These are phyloP conservation scores for Glaucopsyche alexis DNA, from an alignment of 2,888 invertebrate genomes.

Conservation along the genomic window DNA sequence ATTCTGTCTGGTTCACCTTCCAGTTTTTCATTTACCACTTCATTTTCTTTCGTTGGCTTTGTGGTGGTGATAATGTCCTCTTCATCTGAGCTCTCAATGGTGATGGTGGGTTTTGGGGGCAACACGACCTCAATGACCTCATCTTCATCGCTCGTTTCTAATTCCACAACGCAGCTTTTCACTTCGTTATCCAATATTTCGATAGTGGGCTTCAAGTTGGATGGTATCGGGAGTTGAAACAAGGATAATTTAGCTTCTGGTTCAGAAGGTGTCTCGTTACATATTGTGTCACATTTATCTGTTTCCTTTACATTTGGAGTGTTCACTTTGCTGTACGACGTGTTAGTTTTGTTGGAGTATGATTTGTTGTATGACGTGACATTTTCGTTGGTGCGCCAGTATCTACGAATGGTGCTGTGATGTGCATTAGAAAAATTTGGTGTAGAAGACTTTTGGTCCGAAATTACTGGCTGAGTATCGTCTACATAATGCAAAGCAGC, in stretches of 20 bases:
- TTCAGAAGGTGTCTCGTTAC: conserved; percentile 47
- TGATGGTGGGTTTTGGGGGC: conserved; percentile 69
- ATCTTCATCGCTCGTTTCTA: conserved; percentile 70
- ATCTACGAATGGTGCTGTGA: conserved; percentile 61
- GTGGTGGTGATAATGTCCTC: conserved; percentile 49
- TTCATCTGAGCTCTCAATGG: conserved; percentile 74
- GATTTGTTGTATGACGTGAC: conserved; percentile 51
- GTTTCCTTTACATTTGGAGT: conserved; percentile 32
- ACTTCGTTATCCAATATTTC: conserved; percentile 62
- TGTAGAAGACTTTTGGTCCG: conserved; percentile 46
- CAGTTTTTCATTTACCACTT: conserved; percentile 32
- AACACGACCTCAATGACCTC: conserved; percentile 72
- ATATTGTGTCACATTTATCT: conserved; percentile 49
- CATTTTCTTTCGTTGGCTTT: conserved; percentile 46
- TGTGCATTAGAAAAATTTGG: conserved; percentile 51
- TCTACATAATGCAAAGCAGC: conserved; percentile 73
- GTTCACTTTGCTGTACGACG: conserved; percentile 34
- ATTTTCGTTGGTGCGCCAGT: conserved; percentile 60
- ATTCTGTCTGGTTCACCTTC: conserved; percentile 53
- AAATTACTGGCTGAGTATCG: conserved; percentile 57
- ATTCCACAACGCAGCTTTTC: conserved; percentile 45
- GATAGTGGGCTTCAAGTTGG: conserved; percentile 55
- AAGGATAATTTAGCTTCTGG: conserved; percentile 54
- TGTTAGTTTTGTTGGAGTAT: conserved; percentile 45
- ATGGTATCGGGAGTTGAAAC: conserved; percentile 58